Conservation (phyloP, 2,888 invertebrate species). For the Bimastos eiseni region DNA sequence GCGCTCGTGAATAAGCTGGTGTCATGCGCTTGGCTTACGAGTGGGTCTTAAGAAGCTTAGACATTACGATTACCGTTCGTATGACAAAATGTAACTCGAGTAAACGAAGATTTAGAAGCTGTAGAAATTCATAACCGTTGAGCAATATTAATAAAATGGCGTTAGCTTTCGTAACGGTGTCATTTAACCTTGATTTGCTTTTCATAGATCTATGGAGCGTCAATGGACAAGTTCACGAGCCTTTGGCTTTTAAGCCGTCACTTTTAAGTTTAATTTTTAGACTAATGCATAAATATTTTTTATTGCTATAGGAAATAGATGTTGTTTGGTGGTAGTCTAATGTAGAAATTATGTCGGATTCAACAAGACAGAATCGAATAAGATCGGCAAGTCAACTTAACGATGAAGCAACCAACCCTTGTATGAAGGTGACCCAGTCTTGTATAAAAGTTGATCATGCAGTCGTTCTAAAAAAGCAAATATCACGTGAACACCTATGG, state of each 20-base stretch:
- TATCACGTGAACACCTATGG: background rate
- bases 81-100: too few species aligned
- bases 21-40: too few species aligned
- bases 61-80: too few species aligned
- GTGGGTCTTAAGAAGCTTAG: too few species aligned
- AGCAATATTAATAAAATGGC: background rate
- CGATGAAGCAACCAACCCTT: conserved; percentile 24
- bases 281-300: background rate
- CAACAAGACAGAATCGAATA: conserved; percentile 1
- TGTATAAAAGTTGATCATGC: background rate
- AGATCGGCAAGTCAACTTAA: conserved; percentile 16
- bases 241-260: background rate
- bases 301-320: background rate
- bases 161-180: background rate
- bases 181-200: background rate
- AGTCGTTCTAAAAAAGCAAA: background rate
- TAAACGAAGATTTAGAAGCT: too few species aligned
- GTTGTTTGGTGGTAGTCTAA: background rate
- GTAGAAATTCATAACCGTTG: background rate
- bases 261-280: background rate
- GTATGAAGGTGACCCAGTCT: conserved; percentile 27
- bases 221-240: background rate
- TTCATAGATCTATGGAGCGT: background rate
- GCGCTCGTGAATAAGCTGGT: too few species aligned
- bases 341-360: conserved; percentile 10